Base-by-base conservation (phyloP, 2,113 vertebrate species). In the Myodes glareolus region DNA sequence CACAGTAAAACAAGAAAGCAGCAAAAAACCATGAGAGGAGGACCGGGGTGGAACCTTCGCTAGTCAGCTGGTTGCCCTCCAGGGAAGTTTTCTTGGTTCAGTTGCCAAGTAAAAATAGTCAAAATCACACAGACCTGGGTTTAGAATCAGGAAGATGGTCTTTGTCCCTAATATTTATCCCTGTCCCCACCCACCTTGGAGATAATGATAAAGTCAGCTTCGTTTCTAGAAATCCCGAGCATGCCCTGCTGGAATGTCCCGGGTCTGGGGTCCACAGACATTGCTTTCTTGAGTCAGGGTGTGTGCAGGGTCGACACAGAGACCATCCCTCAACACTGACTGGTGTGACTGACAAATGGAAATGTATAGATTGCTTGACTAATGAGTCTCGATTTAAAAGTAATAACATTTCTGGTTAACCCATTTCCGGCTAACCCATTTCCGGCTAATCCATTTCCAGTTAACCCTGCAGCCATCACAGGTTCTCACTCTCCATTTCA, bases 1-100 rank as follows among this genome's bases (percentile, higher is more conserved):
- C 80, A 33, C 88, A 91, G 95, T 72, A 81, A 97, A 95, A 95
- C 97, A 85, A 88, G 88, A 97, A 95, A 94, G 94, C 67, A 91
- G 95, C 76, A 58, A 77, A 88, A 92, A 93, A 90, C 88, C 70
- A 75, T 76, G 70, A 92, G 75, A 96, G 82, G 82, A 76, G 82
- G 82, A 72, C 92, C 21, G 33, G 81, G 61, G 45, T 58, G 68
- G 29, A 36, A 55, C 73, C 63, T 42, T 65, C 72, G 77, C 52
- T 76, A 47, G 65, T 84, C 3, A 36, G 65, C 76, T 77, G 93
- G 75, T 68, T 50, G 63, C 25, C 42, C 33, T 21, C 73, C n/a
- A 47, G 68, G 23, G 58, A 81, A n/a, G 61, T 91, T 90, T 86
- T 73, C 76, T 61, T 67, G 76, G 85, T 63, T 91, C 76, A 39